Percentiles rank a stretch among this genome's conserved stretches.
phyloP scores from a whole-genome alignment of 2,888 invertebrate species.

The Camptogramma bilineatum region DNA sequence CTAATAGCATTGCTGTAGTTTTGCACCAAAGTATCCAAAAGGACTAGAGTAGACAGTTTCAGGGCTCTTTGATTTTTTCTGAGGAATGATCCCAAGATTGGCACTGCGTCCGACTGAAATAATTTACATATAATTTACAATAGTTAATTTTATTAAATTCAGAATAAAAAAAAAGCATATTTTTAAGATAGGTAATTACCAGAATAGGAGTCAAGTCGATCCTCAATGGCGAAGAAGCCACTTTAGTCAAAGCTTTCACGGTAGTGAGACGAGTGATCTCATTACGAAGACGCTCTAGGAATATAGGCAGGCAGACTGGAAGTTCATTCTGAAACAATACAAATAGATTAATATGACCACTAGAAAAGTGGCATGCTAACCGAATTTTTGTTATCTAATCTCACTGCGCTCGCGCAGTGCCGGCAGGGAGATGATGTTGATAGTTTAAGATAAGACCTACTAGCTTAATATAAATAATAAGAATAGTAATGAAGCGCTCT shows the following conservation, averaged over 20 bases:
- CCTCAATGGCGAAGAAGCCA: slow-evolving; percentile 95
- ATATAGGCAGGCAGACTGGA: slow-evolving; percentile 95
- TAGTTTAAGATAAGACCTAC: too few species aligned
- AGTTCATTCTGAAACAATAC: slow-evolving; percentile 87
- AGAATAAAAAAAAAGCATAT: neutral
- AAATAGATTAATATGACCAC: neutral
- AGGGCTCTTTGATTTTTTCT: slow-evolving; percentile 98
- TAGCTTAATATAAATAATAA: too few species aligned
- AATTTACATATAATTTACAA: slow-evolving; percentile 13
- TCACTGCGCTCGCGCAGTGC: too few species aligned
- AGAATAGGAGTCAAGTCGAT: slow-evolving; percentile 93
- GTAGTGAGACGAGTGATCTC: slow-evolving; percentile 98
- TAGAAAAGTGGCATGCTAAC: neutral
- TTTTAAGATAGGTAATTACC: slow-evolving; percentile 72
- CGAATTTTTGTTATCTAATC: neutral
- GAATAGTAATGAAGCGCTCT: too few species aligned
- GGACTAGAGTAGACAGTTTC: slow-evolving; percentile 94
- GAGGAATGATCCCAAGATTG: slow-evolving; percentile 96
- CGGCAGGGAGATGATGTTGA: too few species aligned
- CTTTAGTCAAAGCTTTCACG: slow-evolving; percentile 97
- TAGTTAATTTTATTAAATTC: neutral
- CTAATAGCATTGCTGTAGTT: slow-evolving; percentile 91
- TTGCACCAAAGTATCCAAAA: slow-evolving; percentile 95
- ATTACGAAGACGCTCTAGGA: slow-evolving; percentile 97
- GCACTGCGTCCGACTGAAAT: slow-evolving; percentile 92